Evolutionary conservation across 2,113 vertebrate species (phyloP), one percentile per base, ranked within the genome.

Genomic region (Stigmatopora nigra): DNA sequence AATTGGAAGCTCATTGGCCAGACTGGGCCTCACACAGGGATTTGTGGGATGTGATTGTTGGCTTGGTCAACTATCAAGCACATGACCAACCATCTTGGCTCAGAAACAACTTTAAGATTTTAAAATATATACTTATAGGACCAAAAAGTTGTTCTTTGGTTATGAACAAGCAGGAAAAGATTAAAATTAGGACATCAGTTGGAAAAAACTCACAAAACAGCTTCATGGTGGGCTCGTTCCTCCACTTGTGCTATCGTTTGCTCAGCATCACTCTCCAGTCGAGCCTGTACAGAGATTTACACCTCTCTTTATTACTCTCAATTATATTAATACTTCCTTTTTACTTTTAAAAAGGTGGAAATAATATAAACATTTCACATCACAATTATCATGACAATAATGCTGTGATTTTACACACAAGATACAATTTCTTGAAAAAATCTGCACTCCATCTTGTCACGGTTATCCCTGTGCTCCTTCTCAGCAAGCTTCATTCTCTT

Each of bases 371-470:
- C n/a, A 19, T 52, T 52, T 52, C 49, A 19, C n/a, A 48, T 45
- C 12, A 45, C 12, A 45, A n/a, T n/a, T n/a, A n/a, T n/a, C n/a
- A n/a, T n/a, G n/a, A 46, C 45, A 46, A 9, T 46, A 46, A 12
- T 46, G 3, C 45, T 46, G n/a, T n/a, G n/a, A 46, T 31, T 31
- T 31, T 41, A 10, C 38, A 8, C 10, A 41, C 41, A 45, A 14
- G 12, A 16, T 90, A 95, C 93, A 92, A 94, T 95, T 84, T 93
- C 91, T 81, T 87, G 88, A 73, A 92, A 88, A 82, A 94, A 95
- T 22, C 70, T 91, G 58, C 68, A 73, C 84, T 94, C 92, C 83
- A 91, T 74, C 81, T 76, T 86, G 74, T 84, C 83, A 46, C 94
- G 75, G 57, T 82, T 87, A 59, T 94, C 90, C 55, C 89, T 86